Evolutionary conservation across 2,113 vertebrate genomes (phyloP).

Genomic region (Ctenodactylus gundi): DNA sequence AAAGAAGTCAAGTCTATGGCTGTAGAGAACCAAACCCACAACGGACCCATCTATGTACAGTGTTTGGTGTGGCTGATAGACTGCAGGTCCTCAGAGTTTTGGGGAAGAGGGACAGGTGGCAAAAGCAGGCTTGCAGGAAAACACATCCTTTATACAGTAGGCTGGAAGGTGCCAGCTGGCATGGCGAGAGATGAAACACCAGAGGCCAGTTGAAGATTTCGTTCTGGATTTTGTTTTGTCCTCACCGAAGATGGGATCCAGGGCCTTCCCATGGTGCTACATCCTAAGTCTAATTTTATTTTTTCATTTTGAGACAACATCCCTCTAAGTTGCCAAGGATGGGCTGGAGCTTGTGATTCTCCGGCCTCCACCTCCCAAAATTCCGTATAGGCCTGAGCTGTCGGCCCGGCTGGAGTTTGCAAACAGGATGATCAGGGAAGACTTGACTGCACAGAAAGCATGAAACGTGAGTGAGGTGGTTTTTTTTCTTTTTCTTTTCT

Average conservation of each 20-base stretch:
- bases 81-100: neutral
- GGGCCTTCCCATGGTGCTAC: too few species aligned
- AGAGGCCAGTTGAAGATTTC: too few species aligned
- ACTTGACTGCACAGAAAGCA: neutral
- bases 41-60: rapidly evolving
- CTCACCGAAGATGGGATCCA: too few species aligned
- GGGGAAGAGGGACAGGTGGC: neutral
- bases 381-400: too few species aligned
- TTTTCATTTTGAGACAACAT: too few species aligned
- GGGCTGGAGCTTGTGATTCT: too few species aligned
- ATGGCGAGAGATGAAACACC: neutral
- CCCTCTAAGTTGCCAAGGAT: too few species aligned
- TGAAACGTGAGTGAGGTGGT: too few species aligned
- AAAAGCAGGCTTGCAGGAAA: neutral
- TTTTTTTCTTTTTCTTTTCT: too few species aligned
- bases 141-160: neutral
- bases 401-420: neutral
- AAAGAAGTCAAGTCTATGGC: neutral
- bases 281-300: too few species aligned
- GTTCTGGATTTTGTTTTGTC: too few species aligned
- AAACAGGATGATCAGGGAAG: neutral
- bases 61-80: neutral
- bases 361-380: too few species aligned
- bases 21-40: neutral
- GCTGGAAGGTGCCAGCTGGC: neutral